Percentiles rank a stretch among this genome's conserved stretches.
Evolutionary conservation across 2,113 vertebrate genomes (phyloP).

Genomic region (Gymnogyps californianus): DNA sequence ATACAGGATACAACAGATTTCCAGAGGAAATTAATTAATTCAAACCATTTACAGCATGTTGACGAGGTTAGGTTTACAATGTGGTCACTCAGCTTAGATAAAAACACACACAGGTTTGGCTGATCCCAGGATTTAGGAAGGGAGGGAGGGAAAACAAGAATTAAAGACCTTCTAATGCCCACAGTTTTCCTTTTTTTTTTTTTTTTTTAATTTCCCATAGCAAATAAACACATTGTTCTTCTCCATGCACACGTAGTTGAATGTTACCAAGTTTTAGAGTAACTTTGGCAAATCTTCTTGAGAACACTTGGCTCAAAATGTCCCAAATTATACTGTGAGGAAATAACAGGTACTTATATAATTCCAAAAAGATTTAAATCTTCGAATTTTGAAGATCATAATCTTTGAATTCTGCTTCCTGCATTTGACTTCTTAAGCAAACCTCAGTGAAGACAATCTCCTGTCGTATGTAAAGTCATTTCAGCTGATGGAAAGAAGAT

Average conservation of each 20-base stretch:
- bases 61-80: slow-evolving; percentile 59
- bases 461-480: background rate
- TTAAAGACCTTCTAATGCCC: background rate
- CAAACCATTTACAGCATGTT: slow-evolving; percentile 66
- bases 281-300: background rate
- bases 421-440: background rate
- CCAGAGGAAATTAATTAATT: slow-evolving; percentile 85
- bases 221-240: background rate
- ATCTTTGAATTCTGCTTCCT: background rate
- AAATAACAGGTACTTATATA: background rate
- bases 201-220: background rate
- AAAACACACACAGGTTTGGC: slow-evolving; percentile 34
- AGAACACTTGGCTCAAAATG: background rate
- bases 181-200: background rate
- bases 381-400: background rate
- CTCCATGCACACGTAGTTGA: background rate
- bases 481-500: background rate
- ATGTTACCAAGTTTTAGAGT: background rate
- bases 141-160: background rate
- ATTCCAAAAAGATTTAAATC: background rate
- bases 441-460: background rate
- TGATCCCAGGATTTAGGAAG: slow-evolving; percentile 26
- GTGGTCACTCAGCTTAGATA: slow-evolving; percentile 52
- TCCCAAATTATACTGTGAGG: background rate
- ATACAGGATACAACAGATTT: slow-evolving; percentile 77